Evolutionary conservation across 2,113 vertebrate species (phyloP), one percentile per base, ranked within the genome.

Genomic region (Gnathonemus longibarbis): DNA sequence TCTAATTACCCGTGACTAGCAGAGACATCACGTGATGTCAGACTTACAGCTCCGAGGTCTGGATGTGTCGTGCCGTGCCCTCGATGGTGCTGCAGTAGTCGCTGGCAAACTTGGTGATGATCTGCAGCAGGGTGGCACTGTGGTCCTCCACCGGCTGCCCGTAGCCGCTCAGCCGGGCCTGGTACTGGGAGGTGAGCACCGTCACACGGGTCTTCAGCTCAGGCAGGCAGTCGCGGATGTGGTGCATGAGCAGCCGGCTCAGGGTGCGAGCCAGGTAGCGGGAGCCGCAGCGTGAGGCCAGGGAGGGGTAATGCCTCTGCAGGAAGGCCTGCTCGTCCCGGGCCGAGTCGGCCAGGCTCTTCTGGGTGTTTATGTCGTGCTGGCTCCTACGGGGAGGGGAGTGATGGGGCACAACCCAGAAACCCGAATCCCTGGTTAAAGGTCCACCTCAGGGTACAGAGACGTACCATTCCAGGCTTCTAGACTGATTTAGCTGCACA

Each of bases 81-180:
- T 97, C 96, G 0, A 97, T 97, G 89, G 96, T 97, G 95, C 93
- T 95, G 94, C 96, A 97, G 92, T 97, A 97, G 90, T 97, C 96
- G 1, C 94, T 94, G 91, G 96, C 96, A 5, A 97, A 97, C 93
- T 97, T 96, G 90, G 96, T 97, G 93, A 97, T 96, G 56, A 97
- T 96, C 94, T 97, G 96, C 91, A 97, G 95, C 92, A 97, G 91
- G 3, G 95, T 97, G 92, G 96, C 95, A 42, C 95, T 96, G 92
- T 95, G 95, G 93, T 97, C 96, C 89, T 96, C 95, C 1, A 97
- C 95, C 0, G 96, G 96, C 91, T 96, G 95, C 42, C 96, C 96
- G 0, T 96, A 97, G 93, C 95, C 91, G 77, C 93, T 95, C 90
- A 97, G 95, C 35, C 94, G 93, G 0, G 95, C 88, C 93, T 97